Evolutionary conservation across 2,888 invertebrate genomes (phyloP).

Genomic region (Hermaeophaga mercurialis): DNA sequence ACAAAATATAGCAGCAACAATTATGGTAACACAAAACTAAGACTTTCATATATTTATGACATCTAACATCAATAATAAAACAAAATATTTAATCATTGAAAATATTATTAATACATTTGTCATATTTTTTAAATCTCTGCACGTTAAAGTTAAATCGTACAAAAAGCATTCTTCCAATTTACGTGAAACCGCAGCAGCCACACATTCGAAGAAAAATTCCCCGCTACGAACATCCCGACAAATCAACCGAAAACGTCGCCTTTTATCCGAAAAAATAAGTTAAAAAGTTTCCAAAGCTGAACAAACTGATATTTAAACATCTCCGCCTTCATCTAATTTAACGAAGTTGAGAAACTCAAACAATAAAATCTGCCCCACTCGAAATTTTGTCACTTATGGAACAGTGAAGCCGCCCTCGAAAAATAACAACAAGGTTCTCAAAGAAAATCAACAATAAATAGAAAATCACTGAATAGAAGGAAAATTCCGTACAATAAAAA

Average conservation of each 20-base stretch:
- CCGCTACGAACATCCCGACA: constrained; percentile 1
- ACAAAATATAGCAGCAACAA: too few species aligned
- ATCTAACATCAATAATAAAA: too few species aligned
- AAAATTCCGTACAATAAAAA: too few species aligned
- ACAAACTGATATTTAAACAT: constrained; percentile 39
- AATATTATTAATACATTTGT: too few species aligned
- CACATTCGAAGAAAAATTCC: constrained; percentile 13
- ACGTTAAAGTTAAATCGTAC: too few species aligned
- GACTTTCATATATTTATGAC: too few species aligned
- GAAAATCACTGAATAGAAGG: too few species aligned
- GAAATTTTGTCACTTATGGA: constrained; percentile 46
- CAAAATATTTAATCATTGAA: too few species aligned
- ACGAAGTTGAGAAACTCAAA: constrained; percentile 37
- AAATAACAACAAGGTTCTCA: too few species aligned
- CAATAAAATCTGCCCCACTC: constrained; percentile 42
- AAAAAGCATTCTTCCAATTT: background rate
- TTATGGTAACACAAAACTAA: too few species aligned
- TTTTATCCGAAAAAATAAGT: constrained; percentile 30
- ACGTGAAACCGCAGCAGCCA: constrained; percentile 14
- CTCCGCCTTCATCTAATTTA: constrained; percentile 39
- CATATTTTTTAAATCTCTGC: too few species aligned
- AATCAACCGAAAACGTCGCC: constrained; percentile 26
- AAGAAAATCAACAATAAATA: too few species aligned
- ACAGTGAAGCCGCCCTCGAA: constrained; percentile 16
- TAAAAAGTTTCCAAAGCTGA: constrained; percentile 35